A percentile compares a stretch with the other conserved stretches of the same genome.
These are phyloP conservation scores for Palloptera scutellata DNA, from an alignment of 2,888 invertebrate species.

Conservation along the genomic window DNA sequence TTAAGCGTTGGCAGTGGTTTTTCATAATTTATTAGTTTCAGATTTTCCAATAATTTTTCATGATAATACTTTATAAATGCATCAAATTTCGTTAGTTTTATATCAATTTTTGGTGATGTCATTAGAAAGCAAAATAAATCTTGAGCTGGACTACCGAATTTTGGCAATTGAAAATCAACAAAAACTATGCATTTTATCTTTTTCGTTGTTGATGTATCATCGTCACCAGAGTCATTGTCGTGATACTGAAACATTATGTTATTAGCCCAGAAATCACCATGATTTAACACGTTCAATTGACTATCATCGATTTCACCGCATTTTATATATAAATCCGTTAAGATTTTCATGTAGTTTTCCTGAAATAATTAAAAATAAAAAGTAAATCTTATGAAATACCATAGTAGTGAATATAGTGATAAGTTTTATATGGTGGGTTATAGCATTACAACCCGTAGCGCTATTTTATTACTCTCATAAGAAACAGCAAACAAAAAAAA, in stretches of 20 bases:
- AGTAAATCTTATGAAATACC: too few relatives aligned
- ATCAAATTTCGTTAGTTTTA: conserved; percentile 56
- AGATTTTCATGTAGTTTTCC: conserved; percentile 26
- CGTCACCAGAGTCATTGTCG: conserved; percentile 13
- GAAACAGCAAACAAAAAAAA: too few relatives aligned
- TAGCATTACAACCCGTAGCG: background rate
- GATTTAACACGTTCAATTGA: conserved; percentile 56
- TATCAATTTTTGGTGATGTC: conserved; percentile 52
- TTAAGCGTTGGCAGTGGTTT: conserved; percentile 51
- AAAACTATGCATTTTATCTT: conserved; percentile 49
- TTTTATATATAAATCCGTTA: conserved; percentile 30
- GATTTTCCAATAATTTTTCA: conserved; percentile 48
- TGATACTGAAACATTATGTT: conserved; percentile 56
- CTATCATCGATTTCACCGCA: conserved; percentile 37
- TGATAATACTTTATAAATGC: conserved; percentile 55
- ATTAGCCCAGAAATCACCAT: conserved; percentile 55
- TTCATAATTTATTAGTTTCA: conserved; percentile 50
- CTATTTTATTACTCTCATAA: conserved; percentile 18
- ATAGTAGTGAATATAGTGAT: too few relatives aligned
- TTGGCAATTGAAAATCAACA: conserved; percentile 54
- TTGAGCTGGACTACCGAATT: conserved; percentile 50
- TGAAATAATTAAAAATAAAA: background rate
- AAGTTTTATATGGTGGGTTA: too few relatives aligned
- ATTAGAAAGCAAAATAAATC: conserved; percentile 56
- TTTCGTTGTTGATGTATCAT: conserved; percentile 8